Conservation (phyloP, 2,888 invertebrate genomes). For the Psococerastis gibbosa region DNA sequence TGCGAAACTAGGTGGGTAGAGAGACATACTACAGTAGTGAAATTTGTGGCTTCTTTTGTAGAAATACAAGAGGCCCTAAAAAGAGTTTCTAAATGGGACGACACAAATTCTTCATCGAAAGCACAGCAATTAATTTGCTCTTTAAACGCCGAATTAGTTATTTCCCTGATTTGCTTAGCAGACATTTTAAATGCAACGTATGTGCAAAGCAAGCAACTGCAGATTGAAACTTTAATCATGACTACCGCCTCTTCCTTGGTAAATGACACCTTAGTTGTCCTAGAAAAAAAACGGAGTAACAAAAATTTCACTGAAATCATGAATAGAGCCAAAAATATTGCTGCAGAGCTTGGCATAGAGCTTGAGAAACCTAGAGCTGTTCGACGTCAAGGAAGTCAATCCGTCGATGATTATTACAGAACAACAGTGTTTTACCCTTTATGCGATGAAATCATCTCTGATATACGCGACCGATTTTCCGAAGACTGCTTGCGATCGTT, state of each 20-base stretch:
- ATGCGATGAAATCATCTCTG: no score
- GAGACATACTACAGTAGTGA: background rate
- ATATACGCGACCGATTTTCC: no score
- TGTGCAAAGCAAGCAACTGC: background rate
- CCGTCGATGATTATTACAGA: no score
- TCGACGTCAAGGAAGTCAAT: no score
- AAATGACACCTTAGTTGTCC: background rate
- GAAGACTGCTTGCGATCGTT: no score
- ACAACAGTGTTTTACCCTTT: no score
- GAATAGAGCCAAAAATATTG: no score
- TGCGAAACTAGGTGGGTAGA: conserved; percentile 4
- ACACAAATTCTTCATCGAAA: background rate
- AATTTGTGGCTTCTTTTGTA: background rate
- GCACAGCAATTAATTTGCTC: background rate
- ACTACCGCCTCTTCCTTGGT: background rate
- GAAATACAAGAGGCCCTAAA: background rate
- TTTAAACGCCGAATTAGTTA: background rate
- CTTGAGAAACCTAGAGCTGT: no score
- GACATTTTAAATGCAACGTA: background rate
- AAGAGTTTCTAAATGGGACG: background rate
- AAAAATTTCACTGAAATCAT: no score
- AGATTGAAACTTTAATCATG: background rate
- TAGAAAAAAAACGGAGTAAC: conserved; percentile 1
- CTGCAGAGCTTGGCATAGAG: no score
- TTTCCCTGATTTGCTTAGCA: background rate